A percentile compares a stretch with the other conserved stretches of the same genome.
Conservation (phyloP, 2,113 vertebrate species). For the Micromys minutus region DNA sequence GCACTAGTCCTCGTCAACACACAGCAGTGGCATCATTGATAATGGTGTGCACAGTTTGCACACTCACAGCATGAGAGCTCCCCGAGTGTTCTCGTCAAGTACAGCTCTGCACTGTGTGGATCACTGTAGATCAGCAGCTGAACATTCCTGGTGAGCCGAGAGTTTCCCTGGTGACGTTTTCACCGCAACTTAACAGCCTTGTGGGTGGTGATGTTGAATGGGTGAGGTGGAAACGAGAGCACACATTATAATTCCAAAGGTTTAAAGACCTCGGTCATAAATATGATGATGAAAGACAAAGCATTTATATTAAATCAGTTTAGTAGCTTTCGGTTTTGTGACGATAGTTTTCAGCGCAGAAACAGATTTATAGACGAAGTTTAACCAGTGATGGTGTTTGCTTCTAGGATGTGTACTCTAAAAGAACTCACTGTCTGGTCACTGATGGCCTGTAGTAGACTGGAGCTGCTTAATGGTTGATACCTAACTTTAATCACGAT, state of each 20-base stretch:
- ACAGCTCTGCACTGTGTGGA: constrained; percentile 85
- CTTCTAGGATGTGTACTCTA: constrained; percentile 88
- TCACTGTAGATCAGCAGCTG: constrained; percentile 87
- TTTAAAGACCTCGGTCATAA: constrained; percentile 86
- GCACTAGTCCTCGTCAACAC: constrained; percentile 85
- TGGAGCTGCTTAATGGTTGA: constrained; percentile 90
- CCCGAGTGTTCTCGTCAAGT: constrained; percentile 86
- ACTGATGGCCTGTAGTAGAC: constrained; percentile 86
- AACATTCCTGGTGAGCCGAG: constrained; percentile 91
- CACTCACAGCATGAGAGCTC: constrained; percentile 88
- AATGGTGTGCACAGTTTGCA: constrained; percentile 88
- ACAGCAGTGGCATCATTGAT: constrained; percentile 86
- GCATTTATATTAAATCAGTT: constrained; percentile 91
- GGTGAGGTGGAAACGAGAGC: constrained; percentile 84
- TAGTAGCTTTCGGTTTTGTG: constrained; percentile 90
- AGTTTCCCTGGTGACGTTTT: constrained; percentile 82
- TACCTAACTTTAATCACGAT: constrained; percentile 86
- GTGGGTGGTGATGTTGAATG: constrained; percentile 81
- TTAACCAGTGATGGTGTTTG: constrained; percentile 92
- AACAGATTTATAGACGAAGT: constrained; percentile 89
- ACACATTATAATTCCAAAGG: constrained; percentile 87
- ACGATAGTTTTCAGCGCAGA: constrained; percentile 88
- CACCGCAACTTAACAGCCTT: constrained; percentile 78
- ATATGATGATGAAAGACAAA: constrained; percentile 89
- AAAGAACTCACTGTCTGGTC: constrained; percentile 85